These are phyloP conservation scores for Chironomus riparius DNA, from an alignment of 2,888 invertebrate genomes.

Conservation along the genomic window DNA sequence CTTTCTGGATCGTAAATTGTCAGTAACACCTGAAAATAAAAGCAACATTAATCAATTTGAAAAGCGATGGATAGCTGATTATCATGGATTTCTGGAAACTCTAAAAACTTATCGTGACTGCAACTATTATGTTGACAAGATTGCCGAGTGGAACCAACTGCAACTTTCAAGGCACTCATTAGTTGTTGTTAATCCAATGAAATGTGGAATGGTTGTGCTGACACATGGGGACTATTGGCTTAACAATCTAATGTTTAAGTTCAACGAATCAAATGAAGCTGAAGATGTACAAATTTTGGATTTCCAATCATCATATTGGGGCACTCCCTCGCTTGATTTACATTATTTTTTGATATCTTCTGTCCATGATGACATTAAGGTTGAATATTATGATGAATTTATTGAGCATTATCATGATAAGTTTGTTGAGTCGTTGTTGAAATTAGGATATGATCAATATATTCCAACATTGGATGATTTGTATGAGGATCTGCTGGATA, in stretches of 20 bases:
- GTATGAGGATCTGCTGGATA: constrained; percentile 4
- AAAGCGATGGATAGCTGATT: no score
- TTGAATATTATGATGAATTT: constrained; percentile 20
- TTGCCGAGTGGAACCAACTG: neutral
- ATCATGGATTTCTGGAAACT: no score
- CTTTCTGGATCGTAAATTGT: no score
- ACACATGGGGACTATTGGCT: constrained; percentile 29
- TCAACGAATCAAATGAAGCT: constrained; percentile 11
- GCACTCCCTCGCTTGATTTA: constrained; percentile 29
- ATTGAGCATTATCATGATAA: constrained; percentile 25
- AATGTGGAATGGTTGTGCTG: constrained; percentile 27
- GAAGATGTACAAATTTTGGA: constrained; percentile 15
- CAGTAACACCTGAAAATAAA: no score
- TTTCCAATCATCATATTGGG: constrained; percentile 24
- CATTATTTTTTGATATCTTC: constrained; percentile 28
- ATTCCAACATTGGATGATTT: constrained; percentile 23
- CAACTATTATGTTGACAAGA: neutral
- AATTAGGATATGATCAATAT: constrained; percentile 5
- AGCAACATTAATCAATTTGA: no score
- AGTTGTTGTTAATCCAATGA: constrained; percentile 5
- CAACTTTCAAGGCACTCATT: no score
- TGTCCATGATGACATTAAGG: constrained; percentile 15
- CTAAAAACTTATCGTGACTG: neutral
- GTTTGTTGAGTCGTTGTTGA: neutral
- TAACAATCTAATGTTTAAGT: constrained; percentile 29